phyloP scores from a whole-genome alignment of 2,888 invertebrate species.

The Helicoverpa assulta region DNA sequence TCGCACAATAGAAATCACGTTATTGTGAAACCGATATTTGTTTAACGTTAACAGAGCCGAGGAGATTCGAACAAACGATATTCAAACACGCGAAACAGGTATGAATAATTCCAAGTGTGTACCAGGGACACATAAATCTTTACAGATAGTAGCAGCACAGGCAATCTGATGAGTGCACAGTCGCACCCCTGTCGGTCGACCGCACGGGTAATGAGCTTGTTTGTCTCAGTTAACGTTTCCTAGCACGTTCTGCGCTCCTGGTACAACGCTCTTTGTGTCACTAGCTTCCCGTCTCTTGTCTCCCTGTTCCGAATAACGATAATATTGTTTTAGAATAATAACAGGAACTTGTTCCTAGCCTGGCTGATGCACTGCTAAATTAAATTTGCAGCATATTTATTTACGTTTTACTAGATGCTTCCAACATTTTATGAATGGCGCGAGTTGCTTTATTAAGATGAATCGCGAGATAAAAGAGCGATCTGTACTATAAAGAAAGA shows the following conservation, averaged over 20 bases:
- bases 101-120: constrained; percentile 59
- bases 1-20: constrained; percentile 31
- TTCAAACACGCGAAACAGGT: constrained; percentile 51
- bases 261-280: constrained; percentile 66
- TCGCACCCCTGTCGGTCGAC: constrained; percentile 67
- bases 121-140: constrained; percentile 60
- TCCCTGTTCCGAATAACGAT: constrained; percentile 57
- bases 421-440: constrained; percentile 9
- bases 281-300: constrained; percentile 59
- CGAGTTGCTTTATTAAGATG: constrained; percentile 13
- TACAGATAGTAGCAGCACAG: constrained; percentile 59
- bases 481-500: constrained; percentile 5
- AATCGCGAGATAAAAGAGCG: constrained; percentile 22
- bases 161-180: constrained; percentile 66
- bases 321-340: constrained; percentile 57
- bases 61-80: constrained; percentile 43
- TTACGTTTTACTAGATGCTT: constrained; percentile 10
- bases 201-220: constrained; percentile 78
- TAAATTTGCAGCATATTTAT: constrained; percentile 38
- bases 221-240: constrained; percentile 78
- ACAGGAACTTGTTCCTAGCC: constrained; percentile 38
- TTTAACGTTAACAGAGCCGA: constrained; percentile 37
- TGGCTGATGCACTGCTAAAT: constrained; percentile 24
- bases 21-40: constrained; percentile 36
- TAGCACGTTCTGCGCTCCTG: constrained; percentile 70